Evolutionary conservation across 2,888 invertebrate species (phyloP).

Genomic region (Malthinus seriepunctatus): DNA sequence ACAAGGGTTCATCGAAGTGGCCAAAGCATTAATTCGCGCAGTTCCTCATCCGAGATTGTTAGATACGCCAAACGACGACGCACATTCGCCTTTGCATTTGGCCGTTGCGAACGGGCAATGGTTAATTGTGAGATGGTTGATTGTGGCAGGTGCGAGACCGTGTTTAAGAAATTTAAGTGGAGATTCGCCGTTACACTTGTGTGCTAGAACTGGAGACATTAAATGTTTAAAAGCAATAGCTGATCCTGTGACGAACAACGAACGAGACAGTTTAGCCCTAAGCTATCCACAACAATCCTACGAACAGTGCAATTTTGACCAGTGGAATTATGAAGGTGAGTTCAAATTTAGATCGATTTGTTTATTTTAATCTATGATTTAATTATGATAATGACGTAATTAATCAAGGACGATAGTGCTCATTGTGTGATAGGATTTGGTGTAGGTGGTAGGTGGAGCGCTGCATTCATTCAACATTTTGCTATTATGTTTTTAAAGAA

Average conservation of each 20-base stretch:
- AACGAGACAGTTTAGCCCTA: conserved; percentile 45
- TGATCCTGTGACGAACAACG: conserved; percentile 64
- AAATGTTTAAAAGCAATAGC: conserved; percentile 75
- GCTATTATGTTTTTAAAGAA: too few species aligned
- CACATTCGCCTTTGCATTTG: conserved; percentile 83
- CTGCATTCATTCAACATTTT: too few species aligned
- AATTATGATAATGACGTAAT: too few species aligned
- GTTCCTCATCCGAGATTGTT: conserved; percentile 78
- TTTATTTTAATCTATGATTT: too few species aligned
- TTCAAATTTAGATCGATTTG: conserved; percentile 27
- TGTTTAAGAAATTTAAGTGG: conserved; percentile 73
- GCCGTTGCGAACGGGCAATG: conserved; percentile 80
- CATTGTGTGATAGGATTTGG: too few species aligned
- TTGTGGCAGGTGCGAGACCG: conserved; percentile 76
- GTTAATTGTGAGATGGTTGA: conserved; percentile 73
- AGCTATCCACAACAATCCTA: conserved; percentile 50
- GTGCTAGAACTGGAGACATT: conserved; percentile 71
- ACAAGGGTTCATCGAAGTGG: conserved; percentile 72
- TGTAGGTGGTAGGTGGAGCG: too few species aligned
- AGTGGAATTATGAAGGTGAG: conserved; percentile 86
- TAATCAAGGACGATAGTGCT: too few species aligned
- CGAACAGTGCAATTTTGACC: conserved; percentile 66
- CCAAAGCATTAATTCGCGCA: conserved; percentile 73
- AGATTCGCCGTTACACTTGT: conserved; percentile 86
- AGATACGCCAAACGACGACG: conserved; percentile 79